phyloP scores from a whole-genome alignment of 2,797 vertebrate genomes.

The Urocyon cinereoargenteus region DNA sequence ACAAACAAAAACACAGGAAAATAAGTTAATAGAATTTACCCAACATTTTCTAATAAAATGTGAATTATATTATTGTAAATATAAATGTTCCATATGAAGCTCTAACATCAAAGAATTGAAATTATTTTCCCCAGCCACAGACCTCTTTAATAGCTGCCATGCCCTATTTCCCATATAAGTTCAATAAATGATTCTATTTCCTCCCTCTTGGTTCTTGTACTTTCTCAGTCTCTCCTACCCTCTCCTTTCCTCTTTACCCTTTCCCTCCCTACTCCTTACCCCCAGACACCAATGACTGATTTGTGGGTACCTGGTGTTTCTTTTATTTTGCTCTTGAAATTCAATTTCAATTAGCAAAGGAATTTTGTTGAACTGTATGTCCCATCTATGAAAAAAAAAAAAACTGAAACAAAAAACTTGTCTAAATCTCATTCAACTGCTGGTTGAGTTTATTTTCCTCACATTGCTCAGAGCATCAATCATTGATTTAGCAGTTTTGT shows the following conservation, averaged over 20 bases:
- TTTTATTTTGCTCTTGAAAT: conserved; percentile 40
- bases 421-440: conserved; percentile 24
- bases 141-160: background rate
- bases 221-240: background rate
- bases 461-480: conserved; percentile 27
- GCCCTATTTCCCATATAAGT: background rate
- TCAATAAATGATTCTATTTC: background rate
- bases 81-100: background rate
- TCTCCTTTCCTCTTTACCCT: background rate
- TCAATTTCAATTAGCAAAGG: background rate
- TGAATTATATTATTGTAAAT: background rate
- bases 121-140: background rate
- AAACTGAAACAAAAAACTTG: background rate
- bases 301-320: background rate
- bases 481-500: conserved; percentile 35
- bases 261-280: too few relatives aligned
- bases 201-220: background rate
- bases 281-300: background rate
- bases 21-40: background rate
- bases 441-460: conserved; percentile 64
- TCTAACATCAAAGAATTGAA: conserved; percentile 24
- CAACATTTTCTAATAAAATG: conserved; percentile 21
- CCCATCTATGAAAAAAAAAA: background rate
- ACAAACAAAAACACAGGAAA: background rate
- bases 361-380: background rate